These are phyloP conservation scores for Eubasilissa regina DNA, from an alignment of 1,140 invertebrate genomes.

Conservation along the genomic window DNA sequence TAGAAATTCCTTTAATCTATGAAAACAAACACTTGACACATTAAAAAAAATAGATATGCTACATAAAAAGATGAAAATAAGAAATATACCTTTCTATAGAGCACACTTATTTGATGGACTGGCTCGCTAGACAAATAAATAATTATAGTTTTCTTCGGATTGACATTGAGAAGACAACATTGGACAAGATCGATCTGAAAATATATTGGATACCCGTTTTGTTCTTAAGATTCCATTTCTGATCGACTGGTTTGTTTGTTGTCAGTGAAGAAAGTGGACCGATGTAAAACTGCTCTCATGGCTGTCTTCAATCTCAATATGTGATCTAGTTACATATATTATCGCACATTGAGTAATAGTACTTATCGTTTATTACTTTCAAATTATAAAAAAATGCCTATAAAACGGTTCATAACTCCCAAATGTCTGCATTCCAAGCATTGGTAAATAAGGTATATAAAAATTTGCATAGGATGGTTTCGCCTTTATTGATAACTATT, in stretches of 20 bases:
- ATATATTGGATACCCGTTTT: neutral
- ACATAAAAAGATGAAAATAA: neutral
- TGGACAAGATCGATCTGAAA: slow-evolving; percentile 26
- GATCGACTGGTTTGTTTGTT: slow-evolving; percentile 31
- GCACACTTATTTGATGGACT: no score
- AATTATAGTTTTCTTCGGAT: slow-evolving; percentile 1
- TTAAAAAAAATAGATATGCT: slow-evolving; percentile 1
- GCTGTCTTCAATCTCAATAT: slow-evolving; percentile 24
- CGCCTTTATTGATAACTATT: no score
- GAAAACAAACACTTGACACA: slow-evolving; percentile 32
- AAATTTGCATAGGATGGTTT: no score
- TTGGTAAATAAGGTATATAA: no score
- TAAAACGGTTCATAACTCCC: no score
- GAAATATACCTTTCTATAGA: neutral
- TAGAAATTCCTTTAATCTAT: neutral
- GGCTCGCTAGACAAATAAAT: no score
- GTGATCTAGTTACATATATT: slow-evolving; percentile 51
- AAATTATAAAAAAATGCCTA: neutral
- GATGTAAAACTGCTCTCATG: slow-evolving; percentile 23
- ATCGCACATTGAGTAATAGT: slow-evolving; percentile 30
- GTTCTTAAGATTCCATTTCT: slow-evolving; percentile 5
- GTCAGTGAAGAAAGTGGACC: slow-evolving; percentile 39
- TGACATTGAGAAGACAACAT: slow-evolving; percentile 38
- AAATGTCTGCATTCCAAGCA: no score
- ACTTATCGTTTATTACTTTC: slow-evolving; percentile 42